Percentiles rank a stretch among this genome's conserved stretches.
Conservation (phyloP, 2,113 vertebrate genomes). For the Micromys minutus region DNA sequence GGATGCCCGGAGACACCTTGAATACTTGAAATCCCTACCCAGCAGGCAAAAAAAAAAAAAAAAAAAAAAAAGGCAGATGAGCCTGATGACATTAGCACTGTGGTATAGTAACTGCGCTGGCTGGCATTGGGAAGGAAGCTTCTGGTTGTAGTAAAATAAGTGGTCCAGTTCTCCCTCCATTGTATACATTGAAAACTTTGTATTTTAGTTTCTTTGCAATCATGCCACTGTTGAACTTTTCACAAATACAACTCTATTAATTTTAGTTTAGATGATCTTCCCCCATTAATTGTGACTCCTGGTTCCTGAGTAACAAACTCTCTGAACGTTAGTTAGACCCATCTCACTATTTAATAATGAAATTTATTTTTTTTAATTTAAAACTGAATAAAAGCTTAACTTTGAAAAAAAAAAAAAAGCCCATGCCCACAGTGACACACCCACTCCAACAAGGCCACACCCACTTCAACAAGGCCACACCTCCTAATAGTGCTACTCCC, state of each 20-base stretch:
- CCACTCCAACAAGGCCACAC: too few species aligned
- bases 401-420: too few species aligned
- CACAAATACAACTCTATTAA: slow-evolving; percentile 62
- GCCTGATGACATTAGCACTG: slow-evolving; percentile 97
- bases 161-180: slow-evolving; percentile 84
- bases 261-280: slow-evolving; percentile 79
- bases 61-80: slow-evolving; percentile 98
- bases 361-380: slow-evolving; percentile 94
- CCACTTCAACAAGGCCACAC: too few species aligned
- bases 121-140: slow-evolving; percentile 61
- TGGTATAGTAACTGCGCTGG: slow-evolving; percentile 89
- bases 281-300: slow-evolving; percentile 80
- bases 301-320: slow-evolving; percentile 85
- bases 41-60: slow-evolving; percentile 99
- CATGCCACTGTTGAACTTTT: slow-evolving; percentile 84
- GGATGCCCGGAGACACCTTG: slow-evolving; percentile 96
- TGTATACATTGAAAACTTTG: slow-evolving; percentile 87
- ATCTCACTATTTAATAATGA: slow-evolving; percentile 92
- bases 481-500: too few species aligned
- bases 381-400: slow-evolving; percentile 90
- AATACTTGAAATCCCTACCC: slow-evolving; percentile 99
- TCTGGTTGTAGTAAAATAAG: slow-evolving; percentile 74
- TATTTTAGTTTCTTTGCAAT: slow-evolving; percentile 83
- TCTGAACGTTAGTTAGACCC: slow-evolving; percentile 87
- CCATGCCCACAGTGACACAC: too few species aligned